Percentiles rank a stretch among this genome's conserved stretches.
Conservation (phyloP, 2,888 invertebrate genomes). For the Drosophila demipolita region DNA sequence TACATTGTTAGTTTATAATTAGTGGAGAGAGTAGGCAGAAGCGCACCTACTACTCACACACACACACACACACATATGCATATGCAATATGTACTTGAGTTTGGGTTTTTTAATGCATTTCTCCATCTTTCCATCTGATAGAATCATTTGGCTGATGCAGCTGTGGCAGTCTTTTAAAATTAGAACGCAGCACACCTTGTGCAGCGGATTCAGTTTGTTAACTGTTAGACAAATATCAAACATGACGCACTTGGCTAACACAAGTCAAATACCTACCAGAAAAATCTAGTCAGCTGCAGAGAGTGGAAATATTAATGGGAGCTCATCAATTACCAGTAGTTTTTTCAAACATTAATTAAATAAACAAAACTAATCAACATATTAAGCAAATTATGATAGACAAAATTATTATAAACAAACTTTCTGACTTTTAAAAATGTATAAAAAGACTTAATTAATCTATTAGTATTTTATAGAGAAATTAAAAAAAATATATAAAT, state of each 20-base stretch:
- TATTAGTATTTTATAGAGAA: not conserved
- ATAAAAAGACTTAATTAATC: not conserved
- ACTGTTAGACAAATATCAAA: constrained; percentile 51
- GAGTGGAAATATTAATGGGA: not conserved
- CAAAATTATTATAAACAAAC: not conserved
- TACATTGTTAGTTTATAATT: constrained; percentile 79
- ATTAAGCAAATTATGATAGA: not conserved
- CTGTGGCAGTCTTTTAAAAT: constrained; percentile 37
- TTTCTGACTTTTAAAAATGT: not conserved
- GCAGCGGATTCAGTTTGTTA: constrained; percentile 40
- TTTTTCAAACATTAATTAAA: not conserved
- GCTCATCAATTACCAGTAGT: not conserved
- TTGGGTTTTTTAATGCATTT: constrained; percentile 62
- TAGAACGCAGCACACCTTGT: constrained; percentile 57
- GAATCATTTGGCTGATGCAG: constrained; percentile 16
- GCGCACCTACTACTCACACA: constrained; percentile 2
- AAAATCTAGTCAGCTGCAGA: not conserved
- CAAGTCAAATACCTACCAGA: constrained; percentile 13
- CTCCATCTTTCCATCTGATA: constrained; percentile 22
- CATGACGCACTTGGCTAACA: constrained; percentile 33
- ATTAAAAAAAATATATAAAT: too few species aligned
- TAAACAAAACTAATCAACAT: not conserved
- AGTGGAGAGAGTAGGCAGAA: constrained; percentile 41
- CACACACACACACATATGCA: not conserved
- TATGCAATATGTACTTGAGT: constrained; percentile 55